phyloP scores from a whole-genome alignment of 2,113 vertebrate genomes.

The Ammodytes marinus region DNA sequence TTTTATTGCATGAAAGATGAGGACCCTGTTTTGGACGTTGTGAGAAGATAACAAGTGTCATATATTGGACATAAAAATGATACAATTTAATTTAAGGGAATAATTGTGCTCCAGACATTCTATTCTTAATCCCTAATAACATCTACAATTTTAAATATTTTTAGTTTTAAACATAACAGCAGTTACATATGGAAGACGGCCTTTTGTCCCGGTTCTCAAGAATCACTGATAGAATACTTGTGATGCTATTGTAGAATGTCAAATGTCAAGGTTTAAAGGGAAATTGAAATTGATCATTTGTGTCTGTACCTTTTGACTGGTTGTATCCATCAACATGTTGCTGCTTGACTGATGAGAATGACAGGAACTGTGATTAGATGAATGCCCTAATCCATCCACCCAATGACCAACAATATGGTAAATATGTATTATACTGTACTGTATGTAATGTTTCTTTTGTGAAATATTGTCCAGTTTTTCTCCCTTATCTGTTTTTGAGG shows the following conservation, averaged over 20 bases:
- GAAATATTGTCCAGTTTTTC: not conserved
- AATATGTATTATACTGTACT: not conserved
- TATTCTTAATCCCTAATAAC: no score
- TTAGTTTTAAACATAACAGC: no score
- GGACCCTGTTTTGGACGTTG: no score
- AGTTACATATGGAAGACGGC: no score
- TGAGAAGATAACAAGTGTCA: no score
- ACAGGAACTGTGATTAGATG: not conserved
- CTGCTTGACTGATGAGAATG: conserved; percentile 1
- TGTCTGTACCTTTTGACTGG: not conserved
- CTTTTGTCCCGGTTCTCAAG: no score
- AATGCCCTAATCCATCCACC: not conserved
- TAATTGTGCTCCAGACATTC: no score
- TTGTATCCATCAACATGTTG: not conserved
- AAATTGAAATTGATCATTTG: not conserved
- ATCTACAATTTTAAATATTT: no score
- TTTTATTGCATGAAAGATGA: no score
- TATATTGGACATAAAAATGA: no score
- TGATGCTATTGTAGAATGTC: not conserved
- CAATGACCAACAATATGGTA: not conserved
- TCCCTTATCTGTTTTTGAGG: conserved; percentile 8
- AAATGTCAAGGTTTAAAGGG: not conserved
- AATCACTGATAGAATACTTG: no score
- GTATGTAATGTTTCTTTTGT: not conserved
- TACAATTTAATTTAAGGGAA: no score